Conservation (phyloP, 2,113 vertebrate genomes). For the Corvus cornix region DNA sequence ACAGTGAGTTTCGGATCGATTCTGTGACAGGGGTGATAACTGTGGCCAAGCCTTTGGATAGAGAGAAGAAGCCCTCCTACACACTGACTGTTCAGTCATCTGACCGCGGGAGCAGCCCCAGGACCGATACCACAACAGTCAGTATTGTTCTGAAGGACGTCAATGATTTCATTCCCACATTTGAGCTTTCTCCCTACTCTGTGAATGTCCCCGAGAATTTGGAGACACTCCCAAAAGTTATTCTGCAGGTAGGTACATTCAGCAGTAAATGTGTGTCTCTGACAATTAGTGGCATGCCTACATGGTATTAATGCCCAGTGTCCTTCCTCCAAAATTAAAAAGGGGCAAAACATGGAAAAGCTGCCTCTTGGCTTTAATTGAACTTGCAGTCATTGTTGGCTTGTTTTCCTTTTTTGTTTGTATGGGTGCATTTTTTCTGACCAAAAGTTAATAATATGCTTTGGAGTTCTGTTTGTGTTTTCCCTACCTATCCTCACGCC, state of each 20-base stretch:
- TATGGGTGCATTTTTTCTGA: accelerated
- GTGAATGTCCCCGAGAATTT: constrained; percentile 88
- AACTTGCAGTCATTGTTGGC: neutral
- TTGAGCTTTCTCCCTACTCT: constrained; percentile 91
- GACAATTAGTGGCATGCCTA: neutral
- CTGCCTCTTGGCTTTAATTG: neutral
- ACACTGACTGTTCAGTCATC: constrained; percentile 84
- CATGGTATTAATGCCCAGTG: neutral
- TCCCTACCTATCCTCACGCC: neutral
- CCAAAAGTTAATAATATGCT: neutral
- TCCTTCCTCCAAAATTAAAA: neutral
- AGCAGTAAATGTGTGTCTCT: neutral
- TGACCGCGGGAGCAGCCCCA: constrained; percentile 88
- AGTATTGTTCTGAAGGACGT: constrained; percentile 84
- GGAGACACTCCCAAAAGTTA: constrained; percentile 77
- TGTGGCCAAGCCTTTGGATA: constrained; percentile 88
- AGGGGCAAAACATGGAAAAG: neutral
- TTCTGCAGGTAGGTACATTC: constrained; percentile 86
- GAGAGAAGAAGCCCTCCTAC: constrained; percentile 82
- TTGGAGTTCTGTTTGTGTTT: neutral
- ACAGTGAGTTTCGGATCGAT: constrained; percentile 87
- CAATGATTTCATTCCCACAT: constrained; percentile 88
- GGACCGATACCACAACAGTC: constrained; percentile 80
- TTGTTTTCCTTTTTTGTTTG: neutral
- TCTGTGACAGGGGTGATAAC: constrained; percentile 90